These are phyloP conservation scores for Xestobium rufovillosum DNA, from an alignment of 2,888 invertebrate genomes.

Conservation along the genomic window DNA sequence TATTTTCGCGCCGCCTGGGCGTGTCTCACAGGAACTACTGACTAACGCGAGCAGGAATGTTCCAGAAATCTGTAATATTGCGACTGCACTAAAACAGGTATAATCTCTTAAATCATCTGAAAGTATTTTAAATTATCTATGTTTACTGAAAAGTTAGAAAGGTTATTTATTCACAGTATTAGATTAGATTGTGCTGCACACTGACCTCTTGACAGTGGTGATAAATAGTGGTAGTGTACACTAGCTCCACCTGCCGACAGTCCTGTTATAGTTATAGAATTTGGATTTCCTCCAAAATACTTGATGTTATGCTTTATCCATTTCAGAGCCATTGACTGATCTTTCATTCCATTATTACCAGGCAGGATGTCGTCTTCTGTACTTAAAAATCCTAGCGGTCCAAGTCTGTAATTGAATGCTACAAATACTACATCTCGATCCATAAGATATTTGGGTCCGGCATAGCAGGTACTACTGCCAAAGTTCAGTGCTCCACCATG, in stretches of 20 bases:
- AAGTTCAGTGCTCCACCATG: conserved; percentile 59
- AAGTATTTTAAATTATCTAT: too few species aligned
- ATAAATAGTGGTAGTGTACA: conserved; percentile 61
- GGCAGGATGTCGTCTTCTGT: conserved; percentile 58
- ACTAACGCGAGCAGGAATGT: too few species aligned
- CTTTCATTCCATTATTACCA: conserved; percentile 63
- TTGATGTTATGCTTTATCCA: conserved; percentile 61
- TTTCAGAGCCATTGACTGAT: conserved; percentile 58
- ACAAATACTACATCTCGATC: conserved; percentile 54
- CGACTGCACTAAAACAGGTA: too few species aligned
- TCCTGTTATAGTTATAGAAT: conserved; percentile 56
- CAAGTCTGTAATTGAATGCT: conserved; percentile 58
- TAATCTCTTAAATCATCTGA: too few species aligned
- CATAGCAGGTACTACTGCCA: conserved; percentile 46
- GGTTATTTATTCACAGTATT: too few species aligned
- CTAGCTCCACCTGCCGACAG: conserved; percentile 64
- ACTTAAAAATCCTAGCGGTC: conserved; percentile 60
- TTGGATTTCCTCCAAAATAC: conserved; percentile 60
- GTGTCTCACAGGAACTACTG: too few species aligned
- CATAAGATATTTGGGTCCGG: conserved; percentile 48
- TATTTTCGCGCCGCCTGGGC: too few species aligned
- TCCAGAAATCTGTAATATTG: too few species aligned
- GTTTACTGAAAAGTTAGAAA: too few species aligned
- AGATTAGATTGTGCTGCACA: too few species aligned
- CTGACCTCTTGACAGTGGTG: conserved; percentile 47